Evolutionary conservation across 2,888 invertebrate genomes (phyloP).

Genomic region (Coelopa pilipes): DNA sequence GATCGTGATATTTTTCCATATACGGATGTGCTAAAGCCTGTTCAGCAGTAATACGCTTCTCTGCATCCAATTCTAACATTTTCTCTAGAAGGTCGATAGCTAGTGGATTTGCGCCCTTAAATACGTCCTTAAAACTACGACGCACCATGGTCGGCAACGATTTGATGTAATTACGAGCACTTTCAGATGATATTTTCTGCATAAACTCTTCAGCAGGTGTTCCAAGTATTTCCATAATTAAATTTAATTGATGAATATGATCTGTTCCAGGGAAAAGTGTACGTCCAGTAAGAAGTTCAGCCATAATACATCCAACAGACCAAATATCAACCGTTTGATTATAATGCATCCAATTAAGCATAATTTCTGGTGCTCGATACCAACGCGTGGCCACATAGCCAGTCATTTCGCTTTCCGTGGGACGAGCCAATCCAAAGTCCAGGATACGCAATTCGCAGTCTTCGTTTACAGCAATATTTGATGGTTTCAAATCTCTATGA

Average conservation of each 20-base stretch:
- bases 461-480: conserved; percentile 99
- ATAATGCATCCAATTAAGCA: conserved; percentile 99
- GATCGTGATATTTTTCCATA: conserved; percentile 94
- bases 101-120: conserved; percentile 90
- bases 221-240: conserved; percentile 96
- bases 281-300: conserved; percentile 91
- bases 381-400: conserved; percentile 95
- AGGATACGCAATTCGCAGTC: conserved; percentile 98
- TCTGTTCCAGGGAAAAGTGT: conserved; percentile 97
- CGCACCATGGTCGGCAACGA: conserved; percentile 86
- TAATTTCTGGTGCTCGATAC: conserved; percentile 99
- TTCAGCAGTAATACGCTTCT: conserved; percentile 86
- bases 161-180: conserved; percentile 94
- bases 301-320: conserved; percentile 99
- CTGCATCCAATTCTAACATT: conserved; percentile 97
- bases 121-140: conserved; percentile 89
- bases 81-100: conserved; percentile 94
- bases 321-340: conserved; percentile 99
- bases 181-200: conserved; percentile 96
- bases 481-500: conserved; percentile 97
- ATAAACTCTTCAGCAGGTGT: conserved; percentile 94
- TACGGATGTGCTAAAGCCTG: conserved; percentile 69
- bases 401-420: conserved; percentile 99
- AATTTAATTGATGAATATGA: conserved; percentile 98
- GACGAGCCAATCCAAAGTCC: conserved; percentile 97